Percentiles rank a stretch among this genome's conserved stretches.
phyloP scores from a whole-genome alignment of 2,888 invertebrate species.

The Plemyria rubiginata region DNA sequence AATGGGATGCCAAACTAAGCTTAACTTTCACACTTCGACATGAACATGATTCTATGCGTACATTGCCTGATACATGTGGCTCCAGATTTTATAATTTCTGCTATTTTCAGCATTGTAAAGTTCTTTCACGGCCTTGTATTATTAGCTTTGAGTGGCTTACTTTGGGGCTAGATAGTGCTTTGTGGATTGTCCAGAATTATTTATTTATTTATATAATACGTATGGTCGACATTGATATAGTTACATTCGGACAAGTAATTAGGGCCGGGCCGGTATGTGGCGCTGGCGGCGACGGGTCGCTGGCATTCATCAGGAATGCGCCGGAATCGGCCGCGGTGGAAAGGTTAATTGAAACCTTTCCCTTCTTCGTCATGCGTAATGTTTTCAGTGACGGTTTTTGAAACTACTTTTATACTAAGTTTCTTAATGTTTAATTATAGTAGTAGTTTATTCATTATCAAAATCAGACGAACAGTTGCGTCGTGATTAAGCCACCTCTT shows the following conservation, averaged over 20 bases:
- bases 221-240: not conserved
- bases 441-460: too few relatives aligned
- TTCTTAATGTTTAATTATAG: not conserved
- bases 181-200: too few relatives aligned
- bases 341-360: conserved; percentile 40
- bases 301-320: conserved; percentile 30
- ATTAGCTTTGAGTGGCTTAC: too few relatives aligned
- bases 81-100: not conserved
- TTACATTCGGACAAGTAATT: conserved; percentile 14
- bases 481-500: too few relatives aligned
- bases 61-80: not conserved
- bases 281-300: conserved; percentile 21
- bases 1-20: conserved; percentile 28
- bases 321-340: conserved; percentile 15
- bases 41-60: not conserved
- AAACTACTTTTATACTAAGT: not conserved
- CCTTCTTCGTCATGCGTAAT: conserved; percentile 32
- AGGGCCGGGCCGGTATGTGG: conserved; percentile 20
- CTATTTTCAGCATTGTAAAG: too few relatives aligned
- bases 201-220: too few relatives aligned
- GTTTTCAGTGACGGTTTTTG: conserved; percentile 7
- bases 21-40: conserved; percentile 10
- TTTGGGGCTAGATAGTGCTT: too few relatives aligned
- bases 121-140: too few relatives aligned
- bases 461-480: too few relatives aligned